phyloP scores from a whole-genome alignment of 2,797 vertebrate genomes.

The Pseudochaenichthys georgianus region DNA sequence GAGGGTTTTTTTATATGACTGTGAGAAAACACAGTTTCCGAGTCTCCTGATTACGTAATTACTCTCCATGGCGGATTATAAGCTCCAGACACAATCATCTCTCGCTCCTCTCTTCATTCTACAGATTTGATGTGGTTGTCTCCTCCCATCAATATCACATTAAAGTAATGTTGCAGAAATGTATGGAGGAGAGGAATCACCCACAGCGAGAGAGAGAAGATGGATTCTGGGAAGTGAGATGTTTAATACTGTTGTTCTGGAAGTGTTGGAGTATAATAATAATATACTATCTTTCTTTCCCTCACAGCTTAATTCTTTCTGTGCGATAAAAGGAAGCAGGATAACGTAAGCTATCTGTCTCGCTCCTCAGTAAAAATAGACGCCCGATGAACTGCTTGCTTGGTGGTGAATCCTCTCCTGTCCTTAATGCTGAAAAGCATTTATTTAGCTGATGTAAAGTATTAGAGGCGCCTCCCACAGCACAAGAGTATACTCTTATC shows the following conservation, averaged over 20 bases:
- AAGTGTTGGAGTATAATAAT: conserved; percentile 14
- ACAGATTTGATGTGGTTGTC: conserved; percentile 32
- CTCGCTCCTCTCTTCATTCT: neutral
- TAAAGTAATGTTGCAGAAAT: conserved; percentile 40
- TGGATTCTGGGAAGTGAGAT: neutral
- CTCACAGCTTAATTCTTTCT: conserved; percentile 17
- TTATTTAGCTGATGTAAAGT: conserved; percentile 48
- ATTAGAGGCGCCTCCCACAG: conserved; percentile 16
- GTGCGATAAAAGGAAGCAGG: conserved; percentile 31
- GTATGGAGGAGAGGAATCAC: conserved; percentile 19
- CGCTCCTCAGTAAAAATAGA: conserved; percentile 41
- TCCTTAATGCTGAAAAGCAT: conserved; percentile 39
- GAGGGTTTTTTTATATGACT: too few relatives aligned
- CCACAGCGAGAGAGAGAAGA: neutral
- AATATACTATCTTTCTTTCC: neutral
- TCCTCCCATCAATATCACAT: conserved; percentile 39
- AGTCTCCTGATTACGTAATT: too few relatives aligned
- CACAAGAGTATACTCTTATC: conserved; percentile 11
- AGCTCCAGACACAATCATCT: conserved; percentile 7
- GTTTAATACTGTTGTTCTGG: conserved; percentile 5
- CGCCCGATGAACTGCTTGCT: conserved; percentile 18
- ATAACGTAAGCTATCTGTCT: neutral
- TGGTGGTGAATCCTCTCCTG: conserved; percentile 2
- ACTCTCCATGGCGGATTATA: neutral
- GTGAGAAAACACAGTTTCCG: too few relatives aligned